Evolutionary conservation across 2,888 invertebrate species (phyloP).

Genomic region (Caenorhabditis imperialis): DNA sequence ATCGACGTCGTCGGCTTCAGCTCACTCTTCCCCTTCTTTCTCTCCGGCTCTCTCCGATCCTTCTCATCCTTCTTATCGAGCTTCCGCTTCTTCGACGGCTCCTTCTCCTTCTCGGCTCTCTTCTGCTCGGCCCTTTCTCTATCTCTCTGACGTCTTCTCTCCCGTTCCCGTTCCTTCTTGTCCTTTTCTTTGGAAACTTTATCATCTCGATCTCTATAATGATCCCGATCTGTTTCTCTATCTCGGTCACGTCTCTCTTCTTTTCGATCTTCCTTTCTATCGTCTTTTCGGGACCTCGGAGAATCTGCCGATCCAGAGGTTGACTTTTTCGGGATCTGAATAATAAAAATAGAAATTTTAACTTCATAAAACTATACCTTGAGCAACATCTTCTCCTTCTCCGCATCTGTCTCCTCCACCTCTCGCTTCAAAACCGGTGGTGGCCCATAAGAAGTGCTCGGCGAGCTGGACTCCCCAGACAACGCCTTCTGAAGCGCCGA

Average conservation of each 20-base stretch:
- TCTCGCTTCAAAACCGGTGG: slow-evolving; percentile 17
- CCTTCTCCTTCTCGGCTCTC: slow-evolving; percentile 11
- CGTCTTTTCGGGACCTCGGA: slow-evolving; percentile 20
- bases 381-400: slow-evolving; percentile 30
- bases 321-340: slow-evolving; percentile 42
- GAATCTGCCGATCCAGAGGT: slow-evolving; percentile 1
- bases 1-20: slow-evolving; percentile 20
- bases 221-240: slow-evolving; percentile 24
- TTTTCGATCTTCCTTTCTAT: slow-evolving; percentile 25
- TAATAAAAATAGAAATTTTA: neutral
- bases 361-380: slow-evolving; percentile 16
- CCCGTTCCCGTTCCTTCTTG: slow-evolving; percentile 23
- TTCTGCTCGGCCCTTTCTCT: slow-evolving; percentile 23
- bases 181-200: slow-evolving; percentile 30
- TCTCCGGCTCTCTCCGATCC: slow-evolving; percentile 36
- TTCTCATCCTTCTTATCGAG: slow-evolving; percentile 34
- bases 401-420: slow-evolving; percentile 8
- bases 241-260: slow-evolving; percentile 27
- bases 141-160: slow-evolving; percentile 21
- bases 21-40: slow-evolving; percentile 42
- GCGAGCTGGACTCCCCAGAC: neutral
- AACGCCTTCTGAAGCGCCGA: slow-evolving; percentile 16
- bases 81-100: slow-evolving; percentile 40
- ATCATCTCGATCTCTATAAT: slow-evolving; percentile 29
- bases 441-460: neutral